phyloP scores from a whole-genome alignment of 1,140 invertebrate species.

The Ceratoteleas bidentatus region DNA sequence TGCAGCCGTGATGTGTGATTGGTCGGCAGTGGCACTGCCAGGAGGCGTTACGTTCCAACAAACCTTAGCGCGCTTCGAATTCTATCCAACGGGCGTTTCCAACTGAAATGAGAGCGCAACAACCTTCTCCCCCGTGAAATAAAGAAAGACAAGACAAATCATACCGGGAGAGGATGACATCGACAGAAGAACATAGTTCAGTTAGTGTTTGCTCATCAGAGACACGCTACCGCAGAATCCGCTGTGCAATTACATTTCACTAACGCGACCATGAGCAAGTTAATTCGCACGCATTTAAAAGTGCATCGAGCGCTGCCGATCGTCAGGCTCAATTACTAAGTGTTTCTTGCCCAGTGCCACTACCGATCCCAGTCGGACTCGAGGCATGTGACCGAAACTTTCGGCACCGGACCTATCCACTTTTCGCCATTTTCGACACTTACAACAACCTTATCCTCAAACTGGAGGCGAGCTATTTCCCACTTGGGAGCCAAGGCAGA shows the following conservation, averaged over 20 bases:
- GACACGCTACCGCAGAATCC: constrained; percentile 71
- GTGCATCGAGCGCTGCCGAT: too few relatives aligned
- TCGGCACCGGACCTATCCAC: too few relatives aligned
- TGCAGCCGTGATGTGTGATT: constrained; percentile 69
- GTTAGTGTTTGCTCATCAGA: constrained; percentile 81
- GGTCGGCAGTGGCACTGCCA: constrained; percentile 74
- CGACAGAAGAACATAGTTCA: constrained; percentile 74
- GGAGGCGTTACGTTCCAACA: constrained; percentile 73
- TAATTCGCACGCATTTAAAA: constrained; percentile 18
- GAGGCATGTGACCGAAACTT: too few relatives aligned
- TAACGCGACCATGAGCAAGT: constrained; percentile 51
- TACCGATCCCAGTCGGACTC: too few relatives aligned
- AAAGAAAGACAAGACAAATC: constrained; percentile 74
- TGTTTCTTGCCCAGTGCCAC: too few relatives aligned
- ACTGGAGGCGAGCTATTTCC: too few relatives aligned
- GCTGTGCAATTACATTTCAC: constrained; percentile 37
- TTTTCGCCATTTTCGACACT: too few relatives aligned
- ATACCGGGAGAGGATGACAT: constrained; percentile 75
- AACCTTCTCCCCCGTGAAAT: constrained; percentile 46
- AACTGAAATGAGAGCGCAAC: constrained; percentile 63
- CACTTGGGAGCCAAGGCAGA: too few relatives aligned
- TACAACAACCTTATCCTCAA: too few relatives aligned
- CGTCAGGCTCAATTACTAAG: too few relatives aligned
- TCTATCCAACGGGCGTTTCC: constrained; percentile 55
- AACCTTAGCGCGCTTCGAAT: constrained; percentile 40